Evolutionary conservation across 2,888 invertebrate species (phyloP), one percentile per base, ranked within the genome.

Genomic region (Matsumyia berberina): DNA sequence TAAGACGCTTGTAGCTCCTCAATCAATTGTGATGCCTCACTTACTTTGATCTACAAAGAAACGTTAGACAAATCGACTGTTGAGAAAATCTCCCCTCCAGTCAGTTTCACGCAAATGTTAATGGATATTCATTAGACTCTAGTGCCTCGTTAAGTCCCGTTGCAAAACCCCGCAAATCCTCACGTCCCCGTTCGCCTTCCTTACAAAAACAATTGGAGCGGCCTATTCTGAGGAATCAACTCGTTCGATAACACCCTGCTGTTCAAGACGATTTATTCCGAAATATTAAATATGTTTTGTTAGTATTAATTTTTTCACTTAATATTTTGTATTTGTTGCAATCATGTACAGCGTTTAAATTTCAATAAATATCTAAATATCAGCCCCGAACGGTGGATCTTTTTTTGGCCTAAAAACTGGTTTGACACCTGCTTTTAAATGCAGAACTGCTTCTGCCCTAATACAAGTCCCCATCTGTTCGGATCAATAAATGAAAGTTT

Each of bases 161-260:
- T 6, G 87, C 87, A 60, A 78, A 87, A 57, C 87, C 42, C 79
- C 87, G 62, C 87, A 88, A 17, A 88, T 81, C 7, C 86, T 51
- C 8, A 87, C 55, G 1, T 55, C 51, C 4, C 86, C 87, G 1
- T 82, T 81, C 31, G 74, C 42, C 31, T 87, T 88, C 37, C 53
- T 67, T 5, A 86, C 74, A 0, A 70, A 78, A 6, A 87, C 85
- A 31, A 88, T 86, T 6, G 87, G 87, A 33, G 87, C 86, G 7
- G 87, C 79, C 86, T 86, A 87, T 46, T 87, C 77, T 6, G 86
- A 87, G 35, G 44, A 87, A 64, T 86, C 81, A 6, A 87, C 66
- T 15, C 79, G 83, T 31, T 66, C 42, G 15, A 87, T 86, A 5
- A 87, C 78, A 9, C 82, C 74, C 31, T 60, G 37, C 0, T 39